Conservation (phyloP, 1,140 invertebrate genomes). For the Glomeris maerens region DNA sequence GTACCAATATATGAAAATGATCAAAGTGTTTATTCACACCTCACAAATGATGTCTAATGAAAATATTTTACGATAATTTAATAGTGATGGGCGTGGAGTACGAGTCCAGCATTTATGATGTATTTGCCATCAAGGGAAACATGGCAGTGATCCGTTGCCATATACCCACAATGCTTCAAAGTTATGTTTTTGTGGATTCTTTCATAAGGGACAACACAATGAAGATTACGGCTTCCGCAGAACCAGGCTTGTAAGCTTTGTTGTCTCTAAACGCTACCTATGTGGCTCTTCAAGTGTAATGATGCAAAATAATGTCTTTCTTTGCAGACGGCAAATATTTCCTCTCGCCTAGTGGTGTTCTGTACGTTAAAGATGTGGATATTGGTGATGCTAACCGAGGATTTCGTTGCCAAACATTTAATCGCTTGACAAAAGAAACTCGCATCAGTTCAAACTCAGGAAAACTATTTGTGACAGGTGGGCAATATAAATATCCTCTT, state of each 20-base stretch:
- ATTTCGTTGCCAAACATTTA: neutral
- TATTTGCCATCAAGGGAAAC: constrained; percentile 56
- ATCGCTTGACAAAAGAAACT: neutral
- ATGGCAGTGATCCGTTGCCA: constrained; percentile 65
- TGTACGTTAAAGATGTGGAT: constrained; percentile 1
- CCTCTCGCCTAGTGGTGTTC: neutral
- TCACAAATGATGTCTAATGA: no score
- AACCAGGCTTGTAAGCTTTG: no score
- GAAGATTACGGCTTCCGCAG: constrained; percentile 39
- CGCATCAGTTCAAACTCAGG: neutral
- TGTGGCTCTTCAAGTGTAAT: neutral
- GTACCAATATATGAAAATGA: no score
- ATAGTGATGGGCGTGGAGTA: constrained; percentile 4
- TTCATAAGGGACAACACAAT: constrained; percentile 64
- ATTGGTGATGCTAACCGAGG: neutral
- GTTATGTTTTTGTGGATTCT: constrained; percentile 63
- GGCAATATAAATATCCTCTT: neutral
- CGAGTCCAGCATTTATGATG: constrained; percentile 42
- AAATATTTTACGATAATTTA: no score
- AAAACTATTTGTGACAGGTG: constrained; percentile 1
- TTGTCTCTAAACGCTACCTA: no score
- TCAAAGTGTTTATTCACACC: no score
- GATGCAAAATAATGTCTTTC: neutral
- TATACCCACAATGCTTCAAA: constrained; percentile 62
- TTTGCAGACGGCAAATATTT: neutral